Evolutionary conservation across 92 coral and sea anemone species (phyloP).

Genomic region (Siderastrea radians): DNA sequence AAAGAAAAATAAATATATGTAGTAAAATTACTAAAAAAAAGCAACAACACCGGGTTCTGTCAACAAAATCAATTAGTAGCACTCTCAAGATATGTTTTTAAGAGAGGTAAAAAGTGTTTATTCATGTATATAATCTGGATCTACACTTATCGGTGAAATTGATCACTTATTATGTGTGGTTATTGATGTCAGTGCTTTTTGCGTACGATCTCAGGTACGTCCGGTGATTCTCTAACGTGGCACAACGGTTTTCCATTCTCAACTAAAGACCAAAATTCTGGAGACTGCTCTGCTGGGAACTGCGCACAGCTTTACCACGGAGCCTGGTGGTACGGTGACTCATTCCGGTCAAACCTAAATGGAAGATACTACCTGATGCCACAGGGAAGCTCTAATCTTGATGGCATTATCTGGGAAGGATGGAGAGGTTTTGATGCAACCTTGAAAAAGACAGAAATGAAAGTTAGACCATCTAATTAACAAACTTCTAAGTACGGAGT

Average conservation of each 20-base stretch:
- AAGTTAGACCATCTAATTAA: conserved; percentile 10
- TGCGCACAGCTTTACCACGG: conserved; percentile 42
- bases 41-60: too few relatives aligned
- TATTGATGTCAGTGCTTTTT: too few relatives aligned
- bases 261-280: conserved; percentile 27
- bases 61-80: too few relatives aligned
- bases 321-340: conserved; percentile 49
- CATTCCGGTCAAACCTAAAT: conserved; percentile 31
- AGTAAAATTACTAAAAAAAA: too few relatives aligned
- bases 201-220: conserved; percentile 1
- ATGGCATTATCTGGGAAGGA: conserved; percentile 24
- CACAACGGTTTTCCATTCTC: conserved; percentile 29
- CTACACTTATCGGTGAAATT: too few relatives aligned
- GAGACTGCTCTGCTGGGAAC: conserved; percentile 13
- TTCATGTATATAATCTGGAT: too few relatives aligned
- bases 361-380: conserved; percentile 16
- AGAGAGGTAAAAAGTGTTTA: too few relatives aligned
- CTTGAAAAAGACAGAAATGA: conserved; percentile 29
- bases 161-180: too few relatives aligned
- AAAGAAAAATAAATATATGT: too few relatives aligned
- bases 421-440: conserved; percentile 18
- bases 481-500: neutral
- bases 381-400: neutral
- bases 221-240: conserved; percentile 44
- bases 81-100: too few relatives aligned